A percentile compares a stretch with the other conserved stretches of the same genome.
Evolutionary conservation across 2,113 vertebrate genomes (phyloP).

Genomic region (Oreochromis niloticus): DNA sequence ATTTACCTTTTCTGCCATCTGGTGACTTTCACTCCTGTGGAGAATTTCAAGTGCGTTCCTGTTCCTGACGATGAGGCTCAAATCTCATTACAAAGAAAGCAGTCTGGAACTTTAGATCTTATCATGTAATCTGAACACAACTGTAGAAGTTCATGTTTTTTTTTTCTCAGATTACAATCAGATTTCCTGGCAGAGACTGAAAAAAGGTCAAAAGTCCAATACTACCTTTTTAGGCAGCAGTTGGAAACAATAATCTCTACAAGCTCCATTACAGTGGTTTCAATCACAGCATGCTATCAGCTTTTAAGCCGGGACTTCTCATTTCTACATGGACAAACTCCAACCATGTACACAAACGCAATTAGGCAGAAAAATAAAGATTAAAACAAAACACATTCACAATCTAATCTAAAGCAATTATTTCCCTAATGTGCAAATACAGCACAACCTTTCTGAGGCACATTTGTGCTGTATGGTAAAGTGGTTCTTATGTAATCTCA

Average conservation of each 20-base stretch:
- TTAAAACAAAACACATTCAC: background rate
- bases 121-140: background rate
- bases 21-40: background rate
- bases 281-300: background rate
- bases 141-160: background rate
- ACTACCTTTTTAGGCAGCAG: background rate
- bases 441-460: background rate
- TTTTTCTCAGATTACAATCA: background rate
- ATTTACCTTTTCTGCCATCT: background rate
- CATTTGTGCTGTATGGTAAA: slow-evolving; percentile 2
- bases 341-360: background rate
- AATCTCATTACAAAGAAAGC: background rate
- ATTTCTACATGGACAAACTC: background rate
- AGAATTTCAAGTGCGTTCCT: background rate
- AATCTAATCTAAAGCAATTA: background rate
- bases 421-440: background rate
- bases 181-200: background rate
- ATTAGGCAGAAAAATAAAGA: background rate
- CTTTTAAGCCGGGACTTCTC: background rate
- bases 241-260: background rate
- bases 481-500: background rate
- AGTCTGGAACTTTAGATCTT: background rate
- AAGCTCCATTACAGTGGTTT: background rate
- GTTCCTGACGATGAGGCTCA: background rate
- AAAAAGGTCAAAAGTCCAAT: background rate